A percentile compares a stretch with the other conserved stretches of the same genome.
phyloP scores from a whole-genome alignment of 2,888 invertebrate genomes.

The Heliconius erato region DNA sequence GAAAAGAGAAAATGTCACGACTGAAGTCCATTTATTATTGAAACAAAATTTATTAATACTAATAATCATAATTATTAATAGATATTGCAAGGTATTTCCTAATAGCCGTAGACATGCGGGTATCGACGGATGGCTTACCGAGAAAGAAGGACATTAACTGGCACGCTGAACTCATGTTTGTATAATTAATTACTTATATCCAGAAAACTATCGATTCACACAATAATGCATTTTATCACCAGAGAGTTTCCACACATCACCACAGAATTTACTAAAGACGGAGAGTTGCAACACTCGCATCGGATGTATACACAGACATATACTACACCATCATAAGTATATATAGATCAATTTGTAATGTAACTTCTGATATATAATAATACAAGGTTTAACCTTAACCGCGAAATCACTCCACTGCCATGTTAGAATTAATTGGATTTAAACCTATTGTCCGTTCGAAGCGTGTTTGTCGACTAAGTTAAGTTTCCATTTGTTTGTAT shows the following conservation, averaged over 20 bases:
- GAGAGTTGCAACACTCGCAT: background rate
- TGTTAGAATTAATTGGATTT: slow-evolving; percentile 40
- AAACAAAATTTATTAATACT: slow-evolving; percentile 29
- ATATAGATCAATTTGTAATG: slow-evolving; percentile 17
- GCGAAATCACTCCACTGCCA: slow-evolving; percentile 19
- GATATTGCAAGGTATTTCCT: slow-evolving; percentile 15
- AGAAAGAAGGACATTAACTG: slow-evolving; percentile 46
- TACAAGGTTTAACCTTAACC: slow-evolving; percentile 30
- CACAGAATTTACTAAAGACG: background rate
- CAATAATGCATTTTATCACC: slow-evolving; percentile 10
- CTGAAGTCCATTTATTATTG: background rate
- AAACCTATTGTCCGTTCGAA: slow-evolving; percentile 43
- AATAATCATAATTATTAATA: slow-evolving; percentile 23
- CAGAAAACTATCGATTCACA: slow-evolving; percentile 8
- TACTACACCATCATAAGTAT: slow-evolving; percentile 44
- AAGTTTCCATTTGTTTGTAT: slow-evolving; percentile 31
- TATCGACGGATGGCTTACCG: slow-evolving; percentile 40
- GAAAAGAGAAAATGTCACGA: slow-evolving; percentile 26
- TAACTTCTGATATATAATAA: slow-evolving; percentile 13
- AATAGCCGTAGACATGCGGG: slow-evolving; percentile 20
- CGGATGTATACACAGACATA: background rate
- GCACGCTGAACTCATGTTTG: slow-evolving; percentile 38
- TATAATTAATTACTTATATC: slow-evolving; percentile 15
- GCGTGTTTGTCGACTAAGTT: slow-evolving; percentile 43
- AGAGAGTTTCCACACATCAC: background rate